phyloP scores from a whole-genome alignment of 2,888 invertebrate species.

The Eristalinus aeneus region DNA sequence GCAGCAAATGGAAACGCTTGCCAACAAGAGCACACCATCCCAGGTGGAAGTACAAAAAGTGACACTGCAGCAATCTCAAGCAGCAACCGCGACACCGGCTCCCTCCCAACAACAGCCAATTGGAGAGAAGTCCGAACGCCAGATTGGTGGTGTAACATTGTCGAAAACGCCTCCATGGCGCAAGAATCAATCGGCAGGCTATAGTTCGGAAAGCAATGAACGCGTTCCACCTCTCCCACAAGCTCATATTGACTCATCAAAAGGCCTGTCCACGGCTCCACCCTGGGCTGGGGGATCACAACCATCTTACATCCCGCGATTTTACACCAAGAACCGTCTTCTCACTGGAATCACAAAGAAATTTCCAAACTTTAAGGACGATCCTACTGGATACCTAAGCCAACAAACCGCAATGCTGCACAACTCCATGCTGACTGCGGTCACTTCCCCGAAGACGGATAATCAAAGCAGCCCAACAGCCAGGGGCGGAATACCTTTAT shows the following conservation, averaged over 20 bases:
- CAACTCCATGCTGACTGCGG: conserved; percentile 86
- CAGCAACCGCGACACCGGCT: background rate
- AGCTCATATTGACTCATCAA: conserved; percentile 69
- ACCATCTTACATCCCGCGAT: conserved; percentile 40
- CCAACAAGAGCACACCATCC: conserved; percentile 53
- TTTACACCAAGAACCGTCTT: conserved; percentile 59
- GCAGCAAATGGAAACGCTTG: conserved; percentile 56
- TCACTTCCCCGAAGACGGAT: conserved; percentile 76
- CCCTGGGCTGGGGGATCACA: conserved; percentile 61
- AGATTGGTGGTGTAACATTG: conserved; percentile 72
- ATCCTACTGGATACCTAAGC: conserved; percentile 94
- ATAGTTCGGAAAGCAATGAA: conserved; percentile 67
- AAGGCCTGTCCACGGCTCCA: conserved; percentile 52
- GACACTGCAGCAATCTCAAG: conserved; percentile 18
- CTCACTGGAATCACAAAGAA: conserved; percentile 72
- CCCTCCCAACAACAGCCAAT: background rate
- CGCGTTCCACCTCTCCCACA: conserved; percentile 74
- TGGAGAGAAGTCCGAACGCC: conserved; percentile 59
- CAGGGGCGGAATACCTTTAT: conserved; percentile 42
- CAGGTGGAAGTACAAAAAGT: conserved; percentile 54
- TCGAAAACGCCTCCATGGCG: conserved; percentile 74
- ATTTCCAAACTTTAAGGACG: conserved; percentile 93
- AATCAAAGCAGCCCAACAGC: conserved; percentile 1
- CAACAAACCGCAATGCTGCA: conserved; percentile 94
- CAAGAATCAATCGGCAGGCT: conserved; percentile 67